Evolutionary conservation across 2,888 invertebrate genomes (phyloP).

Genomic region (Gari tellinella): DNA sequence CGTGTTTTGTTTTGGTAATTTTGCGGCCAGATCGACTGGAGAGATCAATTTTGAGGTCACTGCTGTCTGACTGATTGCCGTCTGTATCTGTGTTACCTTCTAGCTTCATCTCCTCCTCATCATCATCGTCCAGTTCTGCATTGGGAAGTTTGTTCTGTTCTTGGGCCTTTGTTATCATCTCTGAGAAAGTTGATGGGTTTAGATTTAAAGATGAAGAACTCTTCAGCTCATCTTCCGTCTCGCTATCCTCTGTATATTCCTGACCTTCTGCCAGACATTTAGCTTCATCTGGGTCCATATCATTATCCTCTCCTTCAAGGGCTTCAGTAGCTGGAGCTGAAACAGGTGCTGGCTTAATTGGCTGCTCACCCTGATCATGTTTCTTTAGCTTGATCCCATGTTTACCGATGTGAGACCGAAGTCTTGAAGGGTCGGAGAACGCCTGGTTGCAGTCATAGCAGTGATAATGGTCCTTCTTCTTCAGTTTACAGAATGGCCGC

Average conservation of each 20-base stretch:
- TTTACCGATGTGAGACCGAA: conserved; percentile 90
- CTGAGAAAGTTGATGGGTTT: conserved; percentile 72
- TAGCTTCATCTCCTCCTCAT: conserved; percentile 43
- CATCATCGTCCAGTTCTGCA: conserved; percentile 13
- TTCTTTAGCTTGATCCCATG: conserved; percentile 85
- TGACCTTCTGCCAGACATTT: conserved; percentile 43
- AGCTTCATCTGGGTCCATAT: conserved; percentile 52
- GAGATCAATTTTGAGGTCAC: conserved; percentile 36
- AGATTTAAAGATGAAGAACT: conserved; percentile 75
- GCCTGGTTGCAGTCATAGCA: conserved; percentile 93
- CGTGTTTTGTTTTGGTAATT: conserved; percentile 69
- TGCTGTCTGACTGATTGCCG: conserved; percentile 32
- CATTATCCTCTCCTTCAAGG: conserved; percentile 10
- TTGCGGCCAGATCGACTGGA: conserved; percentile 75
- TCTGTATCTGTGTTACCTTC: conserved; percentile 31
- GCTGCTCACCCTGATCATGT: conserved; percentile 36
- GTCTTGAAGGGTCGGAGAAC: conserved; percentile 89
- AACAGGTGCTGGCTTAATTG: neutral
- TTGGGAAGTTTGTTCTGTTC: conserved; percentile 55
- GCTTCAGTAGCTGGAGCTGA: neutral
- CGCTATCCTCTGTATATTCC: conserved; percentile 38
- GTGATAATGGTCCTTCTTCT: conserved; percentile 91
- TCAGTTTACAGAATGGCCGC: conserved; percentile 92
- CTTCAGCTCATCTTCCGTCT: conserved; percentile 51
- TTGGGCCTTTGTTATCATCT: conserved; percentile 71